A percentile compares a stretch with the other conserved stretches of the same genome.
Evolutionary conservation across 1,140 invertebrate genomes (phyloP).

Genomic region (Camponotus pennsylvanicus): DNA sequence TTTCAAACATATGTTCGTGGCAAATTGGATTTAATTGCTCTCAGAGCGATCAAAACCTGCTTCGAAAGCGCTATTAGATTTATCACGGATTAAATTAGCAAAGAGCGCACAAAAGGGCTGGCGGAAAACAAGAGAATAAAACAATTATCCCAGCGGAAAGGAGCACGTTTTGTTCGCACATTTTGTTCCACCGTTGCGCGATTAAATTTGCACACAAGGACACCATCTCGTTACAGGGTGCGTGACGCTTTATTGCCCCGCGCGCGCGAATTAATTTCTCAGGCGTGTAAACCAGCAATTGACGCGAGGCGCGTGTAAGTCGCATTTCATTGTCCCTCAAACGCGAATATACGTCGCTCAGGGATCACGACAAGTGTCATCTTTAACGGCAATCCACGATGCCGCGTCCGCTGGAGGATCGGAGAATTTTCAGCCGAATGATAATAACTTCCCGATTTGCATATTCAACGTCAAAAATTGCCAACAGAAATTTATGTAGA

Average conservation of each 20-base stretch:
- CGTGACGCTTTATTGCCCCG: not conserved
- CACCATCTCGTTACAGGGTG: conserved; percentile 10
- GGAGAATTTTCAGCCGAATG: not conserved
- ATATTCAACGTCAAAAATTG: conserved; percentile 5
- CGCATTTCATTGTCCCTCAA: not conserved
- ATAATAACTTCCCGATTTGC: not conserved
- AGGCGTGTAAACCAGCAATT: conserved; percentile 17
- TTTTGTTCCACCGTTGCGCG: conserved; percentile 14
- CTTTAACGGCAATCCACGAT: too few relatives aligned
- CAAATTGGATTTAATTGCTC: too few relatives aligned
- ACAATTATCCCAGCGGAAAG: not conserved
- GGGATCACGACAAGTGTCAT: too few relatives aligned
- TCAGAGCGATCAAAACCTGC: too few relatives aligned
- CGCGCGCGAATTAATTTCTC: conserved; percentile 13
- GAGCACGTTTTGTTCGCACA: not conserved
- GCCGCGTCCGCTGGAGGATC: too few relatives aligned
- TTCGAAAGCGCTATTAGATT: not conserved
- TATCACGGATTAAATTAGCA: not conserved
- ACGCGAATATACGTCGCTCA: too few relatives aligned
- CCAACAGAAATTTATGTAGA: not conserved
- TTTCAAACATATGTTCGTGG: too few relatives aligned
- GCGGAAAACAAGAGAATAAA: conserved; percentile 13
- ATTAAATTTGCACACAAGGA: conserved; percentile 44
- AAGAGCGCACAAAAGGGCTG: not conserved
- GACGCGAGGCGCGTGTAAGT: not conserved